Conservation (phyloP, 2,113 vertebrate genomes). For the Acrocephalus kingi region DNA sequence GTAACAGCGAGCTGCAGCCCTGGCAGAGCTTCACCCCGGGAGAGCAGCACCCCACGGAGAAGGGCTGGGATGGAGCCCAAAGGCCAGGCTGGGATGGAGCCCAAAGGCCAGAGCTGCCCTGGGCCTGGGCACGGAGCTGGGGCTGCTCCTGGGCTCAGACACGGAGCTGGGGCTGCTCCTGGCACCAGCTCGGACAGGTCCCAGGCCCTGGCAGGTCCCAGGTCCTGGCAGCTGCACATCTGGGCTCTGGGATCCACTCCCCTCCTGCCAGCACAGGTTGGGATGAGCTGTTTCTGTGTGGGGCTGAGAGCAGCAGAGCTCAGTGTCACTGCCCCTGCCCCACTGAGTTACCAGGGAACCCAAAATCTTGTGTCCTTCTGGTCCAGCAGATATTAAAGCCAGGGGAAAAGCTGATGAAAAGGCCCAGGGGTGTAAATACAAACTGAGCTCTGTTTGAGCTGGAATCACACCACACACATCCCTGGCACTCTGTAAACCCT, state of each 20-base stretch:
- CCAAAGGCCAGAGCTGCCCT: no score
- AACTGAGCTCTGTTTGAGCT: neutral
- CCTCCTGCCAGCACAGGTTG: neutral
- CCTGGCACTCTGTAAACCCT: fast-evolving
- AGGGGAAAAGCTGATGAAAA: neutral
- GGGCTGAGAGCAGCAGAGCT: neutral
- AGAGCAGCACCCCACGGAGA: fast-evolving
- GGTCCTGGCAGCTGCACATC: neutral
- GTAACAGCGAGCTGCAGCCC: neutral
- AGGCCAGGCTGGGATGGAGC: no score
- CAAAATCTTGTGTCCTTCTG: neutral
- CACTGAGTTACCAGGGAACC: neutral
- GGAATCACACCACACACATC: neutral
- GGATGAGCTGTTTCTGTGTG: neutral
- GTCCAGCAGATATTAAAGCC: neutral
- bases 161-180: fast-evolving
- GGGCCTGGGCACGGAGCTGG: no score
- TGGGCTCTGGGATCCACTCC: fast-evolving
- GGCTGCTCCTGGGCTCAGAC: neutral
- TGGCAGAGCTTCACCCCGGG: neutral
- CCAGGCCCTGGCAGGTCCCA: no score
- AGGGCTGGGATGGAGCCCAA: neutral
- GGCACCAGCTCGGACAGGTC: fast-evolving
- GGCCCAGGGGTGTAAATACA: neutral
- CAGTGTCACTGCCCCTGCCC: neutral